Evolutionary conservation across 2,113 vertebrate species (phyloP).

Genomic region (Ptyas mucosa): DNA sequence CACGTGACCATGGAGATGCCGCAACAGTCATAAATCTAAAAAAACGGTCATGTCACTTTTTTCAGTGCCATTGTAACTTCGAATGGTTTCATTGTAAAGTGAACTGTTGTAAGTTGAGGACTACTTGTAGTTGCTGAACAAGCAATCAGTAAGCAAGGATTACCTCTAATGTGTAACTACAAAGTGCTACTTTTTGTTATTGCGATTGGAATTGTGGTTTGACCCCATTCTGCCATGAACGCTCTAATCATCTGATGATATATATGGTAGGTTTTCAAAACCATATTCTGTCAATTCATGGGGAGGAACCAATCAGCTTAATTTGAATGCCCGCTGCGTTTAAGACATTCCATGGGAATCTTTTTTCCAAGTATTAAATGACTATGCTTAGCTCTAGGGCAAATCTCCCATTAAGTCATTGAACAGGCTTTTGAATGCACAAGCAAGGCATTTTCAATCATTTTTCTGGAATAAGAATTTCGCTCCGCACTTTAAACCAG

Average conservation of each 20-base stretch:
- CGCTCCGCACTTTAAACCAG: background rate
- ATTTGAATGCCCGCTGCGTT: background rate
- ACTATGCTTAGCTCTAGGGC: background rate
- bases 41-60: too few relatives aligned
- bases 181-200: background rate
- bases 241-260: background rate
- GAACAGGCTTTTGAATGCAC: background rate
- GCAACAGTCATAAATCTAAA: too few relatives aligned
- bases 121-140: background rate
- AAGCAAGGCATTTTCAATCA: background rate
- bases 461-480: background rate
- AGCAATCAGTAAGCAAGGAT: background rate
- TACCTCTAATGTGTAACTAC: background rate
- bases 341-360: background rate
- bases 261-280: background rate
- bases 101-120: too few relatives aligned
- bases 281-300: background rate
- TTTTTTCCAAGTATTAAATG: background rate
- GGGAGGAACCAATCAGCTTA: background rate
- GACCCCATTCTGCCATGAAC: background rate
- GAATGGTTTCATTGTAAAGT: too few relatives aligned
- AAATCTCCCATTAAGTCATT: background rate
- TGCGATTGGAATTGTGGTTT: background rate
- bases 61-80: too few relatives aligned
- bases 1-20: too few relatives aligned